Evolutionary conservation across 2,113 vertebrate species (phyloP).

Genomic region (Misgurnus anguillicaudatus): DNA sequence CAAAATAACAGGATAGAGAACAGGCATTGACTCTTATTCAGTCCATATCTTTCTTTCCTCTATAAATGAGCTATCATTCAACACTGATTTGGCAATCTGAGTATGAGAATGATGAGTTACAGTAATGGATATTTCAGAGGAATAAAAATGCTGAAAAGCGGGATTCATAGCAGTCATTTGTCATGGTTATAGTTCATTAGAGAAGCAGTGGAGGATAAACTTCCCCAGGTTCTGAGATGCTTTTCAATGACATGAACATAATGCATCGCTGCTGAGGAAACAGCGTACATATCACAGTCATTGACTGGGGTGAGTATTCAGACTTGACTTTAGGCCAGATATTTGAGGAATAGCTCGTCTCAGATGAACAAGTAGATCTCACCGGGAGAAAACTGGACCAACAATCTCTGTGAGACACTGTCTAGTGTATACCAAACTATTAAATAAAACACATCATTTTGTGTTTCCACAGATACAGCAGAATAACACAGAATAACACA

Average conservation of each 20-base stretch:
- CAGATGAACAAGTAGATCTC: too few species aligned
- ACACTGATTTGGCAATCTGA: too few species aligned
- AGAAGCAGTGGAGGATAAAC: constrained; percentile 35
- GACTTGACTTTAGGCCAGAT: background rate
- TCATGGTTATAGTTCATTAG: constrained; percentile 35
- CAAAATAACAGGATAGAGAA: too few species aligned
- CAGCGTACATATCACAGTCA: constrained; percentile 9
- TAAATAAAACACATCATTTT: background rate
- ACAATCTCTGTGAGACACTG: background rate
- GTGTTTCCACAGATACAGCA: background rate
- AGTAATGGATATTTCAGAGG: background rate
- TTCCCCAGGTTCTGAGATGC: constrained; percentile 48
- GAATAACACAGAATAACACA: background rate
- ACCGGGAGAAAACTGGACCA: background rate
- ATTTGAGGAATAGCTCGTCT: constrained; percentile 26
- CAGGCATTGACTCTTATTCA: background rate
- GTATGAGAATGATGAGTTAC: background rate
- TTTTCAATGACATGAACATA: constrained; percentile 49
- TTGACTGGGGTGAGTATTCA: too few species aligned
- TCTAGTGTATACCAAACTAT: background rate
- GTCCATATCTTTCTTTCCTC: background rate
- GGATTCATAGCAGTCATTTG: constrained; percentile 16
- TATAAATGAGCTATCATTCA: background rate
- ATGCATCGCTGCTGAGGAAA: constrained; percentile 42
- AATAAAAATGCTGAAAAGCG: background rate